phyloP scores from a whole-genome alignment of 2,797 vertebrate species.

The Cottoperca gobio region DNA sequence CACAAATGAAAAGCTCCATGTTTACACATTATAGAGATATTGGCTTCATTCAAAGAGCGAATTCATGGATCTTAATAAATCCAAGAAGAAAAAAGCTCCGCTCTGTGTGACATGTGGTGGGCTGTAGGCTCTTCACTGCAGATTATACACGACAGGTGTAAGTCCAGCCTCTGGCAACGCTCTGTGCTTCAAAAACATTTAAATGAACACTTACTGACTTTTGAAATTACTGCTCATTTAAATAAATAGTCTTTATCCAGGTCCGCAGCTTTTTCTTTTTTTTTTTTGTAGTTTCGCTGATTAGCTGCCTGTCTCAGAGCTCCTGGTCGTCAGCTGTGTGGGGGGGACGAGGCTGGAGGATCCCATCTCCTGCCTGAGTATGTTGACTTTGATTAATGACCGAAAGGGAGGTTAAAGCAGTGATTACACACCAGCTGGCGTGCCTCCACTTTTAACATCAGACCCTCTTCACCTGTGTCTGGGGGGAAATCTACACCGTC shows the following conservation, averaged over 20 bases:
- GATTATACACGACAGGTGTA: conserved; percentile 32
- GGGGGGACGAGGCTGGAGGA: conserved; percentile 38
- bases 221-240: conserved; percentile 48
- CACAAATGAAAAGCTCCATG: neutral
- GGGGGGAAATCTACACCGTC: conserved; percentile 49
- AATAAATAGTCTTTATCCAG: conserved; percentile 56
- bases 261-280: conserved; percentile 30
- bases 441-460: conserved; percentile 62
- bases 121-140: neutral
- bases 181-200: conserved; percentile 34
- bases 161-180: conserved; percentile 19
- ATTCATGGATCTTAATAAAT: neutral
- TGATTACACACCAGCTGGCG: conserved; percentile 75
- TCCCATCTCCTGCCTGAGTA: conserved; percentile 45
- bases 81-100: neutral
- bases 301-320: conserved; percentile 52
- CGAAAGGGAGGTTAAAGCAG: conserved; percentile 72
- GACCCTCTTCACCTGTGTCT: conserved; percentile 60
- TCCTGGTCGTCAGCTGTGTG: conserved; percentile 6
- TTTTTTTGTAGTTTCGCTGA: conserved; percentile 35
- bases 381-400: conserved; percentile 78
- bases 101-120: neutral
- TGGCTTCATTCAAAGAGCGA: neutral
- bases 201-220: conserved; percentile 44
- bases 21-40: neutral